Percentiles rank a stretch among this genome's conserved stretches.
Conservation (phyloP, 2,113 vertebrate genomes). For the Puntigrus tetrazona region DNA sequence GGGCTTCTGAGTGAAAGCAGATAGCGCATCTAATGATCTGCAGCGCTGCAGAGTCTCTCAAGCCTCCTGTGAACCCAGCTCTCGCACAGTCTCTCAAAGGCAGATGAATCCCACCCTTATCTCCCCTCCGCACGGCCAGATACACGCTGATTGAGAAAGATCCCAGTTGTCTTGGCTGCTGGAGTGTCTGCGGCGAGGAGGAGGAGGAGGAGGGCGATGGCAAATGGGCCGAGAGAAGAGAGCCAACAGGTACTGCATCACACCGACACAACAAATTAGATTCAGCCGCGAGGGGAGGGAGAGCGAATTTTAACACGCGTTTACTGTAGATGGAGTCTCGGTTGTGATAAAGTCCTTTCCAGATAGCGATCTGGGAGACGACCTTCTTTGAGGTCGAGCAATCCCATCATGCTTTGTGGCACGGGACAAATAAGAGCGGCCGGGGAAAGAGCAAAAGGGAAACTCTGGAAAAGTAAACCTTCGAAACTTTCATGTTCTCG, state of each 20-base stretch:
- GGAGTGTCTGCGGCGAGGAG: neutral
- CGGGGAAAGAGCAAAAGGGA: neutral
- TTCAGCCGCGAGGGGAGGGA: neutral
- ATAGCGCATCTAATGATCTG: constrained; percentile 39
- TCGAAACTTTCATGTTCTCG: no score
- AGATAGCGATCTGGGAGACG: constrained; percentile 35
- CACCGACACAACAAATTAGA: constrained; percentile 45
- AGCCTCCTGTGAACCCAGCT: constrained; percentile 13
- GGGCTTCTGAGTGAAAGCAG: constrained; percentile 1
- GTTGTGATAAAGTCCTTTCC: constrained; percentile 20
- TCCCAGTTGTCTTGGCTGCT: constrained; percentile 25
- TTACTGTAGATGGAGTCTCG: constrained; percentile 25
- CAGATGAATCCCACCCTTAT: constrained; percentile 55
- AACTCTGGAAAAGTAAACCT: neutral
- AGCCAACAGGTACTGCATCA: constrained; percentile 51
- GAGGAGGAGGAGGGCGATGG: constrained; percentile 27
- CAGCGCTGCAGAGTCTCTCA: neutral
- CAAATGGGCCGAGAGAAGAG: constrained; percentile 42
- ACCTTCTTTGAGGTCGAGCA: constrained; percentile 13
- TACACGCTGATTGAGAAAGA: constrained; percentile 50
- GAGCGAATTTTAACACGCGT: constrained; percentile 4
- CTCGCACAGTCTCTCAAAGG: constrained; percentile 25
- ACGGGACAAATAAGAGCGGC: neutral
- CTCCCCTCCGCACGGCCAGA: constrained; percentile 49
- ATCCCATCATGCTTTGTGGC: neutral